These are phyloP conservation scores for Macrocentrus cingulum DNA, from an alignment of 1,140 invertebrate species.

Conservation along the genomic window DNA sequence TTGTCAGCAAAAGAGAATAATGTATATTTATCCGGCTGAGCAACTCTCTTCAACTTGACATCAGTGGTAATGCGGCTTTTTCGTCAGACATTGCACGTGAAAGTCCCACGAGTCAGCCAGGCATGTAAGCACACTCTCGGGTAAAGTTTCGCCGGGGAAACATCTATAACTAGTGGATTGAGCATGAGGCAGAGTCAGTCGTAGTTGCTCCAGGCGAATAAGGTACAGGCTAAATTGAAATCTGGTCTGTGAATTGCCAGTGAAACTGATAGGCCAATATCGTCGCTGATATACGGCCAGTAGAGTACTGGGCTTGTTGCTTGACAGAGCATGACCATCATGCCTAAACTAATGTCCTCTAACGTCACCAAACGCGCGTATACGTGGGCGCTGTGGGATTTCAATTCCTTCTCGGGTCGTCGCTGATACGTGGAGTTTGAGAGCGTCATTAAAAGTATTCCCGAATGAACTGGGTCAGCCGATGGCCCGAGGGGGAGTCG, in stretches of 20 bases:
- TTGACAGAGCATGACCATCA: conserved; percentile 12
- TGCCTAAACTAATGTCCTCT: background rate
- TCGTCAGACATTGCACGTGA: conserved; percentile 19
- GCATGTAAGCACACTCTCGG: too few relatives aligned
- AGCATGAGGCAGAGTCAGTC: too few relatives aligned
- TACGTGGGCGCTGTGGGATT: too few relatives aligned
- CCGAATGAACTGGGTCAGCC: conserved; percentile 23
- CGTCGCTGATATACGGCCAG: background rate
- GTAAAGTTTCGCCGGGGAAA: too few relatives aligned
- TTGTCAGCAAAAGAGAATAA: background rate
- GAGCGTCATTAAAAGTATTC: conserved; percentile 19
- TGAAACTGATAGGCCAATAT: conserved; percentile 12
- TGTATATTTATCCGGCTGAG: background rate
- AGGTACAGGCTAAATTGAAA: conserved; percentile 18
- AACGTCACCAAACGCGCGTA: background rate
- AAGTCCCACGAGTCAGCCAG: background rate
- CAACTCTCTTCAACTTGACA: background rate
- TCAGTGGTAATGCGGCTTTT: conserved; percentile 17
- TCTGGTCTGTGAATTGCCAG: background rate
- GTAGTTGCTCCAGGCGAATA: background rate
- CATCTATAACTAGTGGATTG: too few relatives aligned
- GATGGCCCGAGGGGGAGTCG: conserved; percentile 12
- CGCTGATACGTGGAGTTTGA: background rate
- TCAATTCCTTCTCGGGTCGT: conserved; percentile 3
- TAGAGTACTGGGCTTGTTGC: conserved; percentile 19